Conservation (phyloP, 37 sponge, comb jelly and placozoan genomes). For the Hexactinellida sp. region DNA sequence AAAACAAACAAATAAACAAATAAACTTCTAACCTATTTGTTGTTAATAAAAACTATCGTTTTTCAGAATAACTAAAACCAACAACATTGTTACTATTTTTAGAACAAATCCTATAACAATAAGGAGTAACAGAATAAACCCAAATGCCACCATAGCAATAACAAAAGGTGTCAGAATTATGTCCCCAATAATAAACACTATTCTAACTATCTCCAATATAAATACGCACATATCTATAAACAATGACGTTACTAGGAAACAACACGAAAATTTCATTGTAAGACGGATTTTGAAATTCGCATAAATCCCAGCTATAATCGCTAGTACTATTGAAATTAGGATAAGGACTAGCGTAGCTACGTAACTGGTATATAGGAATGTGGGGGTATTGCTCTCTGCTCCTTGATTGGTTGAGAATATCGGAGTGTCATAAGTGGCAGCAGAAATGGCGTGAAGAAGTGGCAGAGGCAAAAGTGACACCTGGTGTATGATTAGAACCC, state of each 20-base stretch:
- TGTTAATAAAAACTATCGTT: too few species aligned
- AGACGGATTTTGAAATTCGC: neutral
- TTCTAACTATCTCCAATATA: neutral
- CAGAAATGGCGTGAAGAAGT: neutral
- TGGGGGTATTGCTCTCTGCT: neutral
- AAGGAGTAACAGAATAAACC: neutral
- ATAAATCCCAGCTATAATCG: neutral
- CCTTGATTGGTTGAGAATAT: neutral
- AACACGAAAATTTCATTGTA: neutral
- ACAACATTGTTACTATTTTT: too few species aligned
- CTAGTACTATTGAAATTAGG: neutral
- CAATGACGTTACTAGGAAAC: neutral
- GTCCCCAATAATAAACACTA: neutral
- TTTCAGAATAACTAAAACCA: too few species aligned
- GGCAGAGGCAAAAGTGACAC: neutral
- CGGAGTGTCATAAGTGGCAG: neutral
- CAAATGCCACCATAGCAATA: neutral
- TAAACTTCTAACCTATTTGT: too few species aligned
- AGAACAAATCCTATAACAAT: neutral
- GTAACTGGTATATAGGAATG: conserved; percentile 9
- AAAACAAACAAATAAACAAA: too few species aligned
- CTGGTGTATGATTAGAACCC: neutral
- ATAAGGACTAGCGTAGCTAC: neutral
- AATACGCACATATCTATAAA: neutral
- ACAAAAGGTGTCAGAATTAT: neutral